Evolutionary conservation across 92 coral and sea anemone genomes (phyloP).

Genomic region (Virgularia gustaviana): DNA sequence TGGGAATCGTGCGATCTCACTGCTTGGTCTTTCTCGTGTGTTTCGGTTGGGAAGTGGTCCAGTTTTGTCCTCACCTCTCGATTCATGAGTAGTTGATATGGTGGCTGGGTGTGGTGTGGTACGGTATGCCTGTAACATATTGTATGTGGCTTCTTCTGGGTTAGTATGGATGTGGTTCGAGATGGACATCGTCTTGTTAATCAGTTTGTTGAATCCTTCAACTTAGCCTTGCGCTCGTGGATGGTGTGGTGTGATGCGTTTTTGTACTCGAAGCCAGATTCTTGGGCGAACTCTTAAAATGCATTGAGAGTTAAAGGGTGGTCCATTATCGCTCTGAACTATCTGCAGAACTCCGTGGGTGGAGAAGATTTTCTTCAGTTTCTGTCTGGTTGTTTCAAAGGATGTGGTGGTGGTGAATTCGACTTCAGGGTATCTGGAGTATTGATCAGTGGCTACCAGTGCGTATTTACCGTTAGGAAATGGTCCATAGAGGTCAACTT

Average conservation of each 20-base stretch:
- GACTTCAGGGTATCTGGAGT: constrained; percentile 55
- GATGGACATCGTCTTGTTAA: constrained; percentile 34
- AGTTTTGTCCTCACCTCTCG: constrained; percentile 31
- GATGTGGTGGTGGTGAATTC: constrained; percentile 45
- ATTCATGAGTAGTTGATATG: constrained; percentile 25
- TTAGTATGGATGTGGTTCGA: neutral
- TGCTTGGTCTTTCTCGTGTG: constrained; percentile 35
- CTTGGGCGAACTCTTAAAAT: constrained; percentile 23
- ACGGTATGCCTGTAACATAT: constrained; percentile 38
- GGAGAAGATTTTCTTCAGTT: constrained; percentile 42
- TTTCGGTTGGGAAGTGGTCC: constrained; percentile 30
- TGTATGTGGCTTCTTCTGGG: constrained; percentile 25
- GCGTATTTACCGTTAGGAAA: constrained; percentile 44
- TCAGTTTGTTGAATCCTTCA: constrained; percentile 51
- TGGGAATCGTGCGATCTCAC: constrained; percentile 45
- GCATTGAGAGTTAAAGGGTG: constrained; percentile 54
- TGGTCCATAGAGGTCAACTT: constrained; percentile 62
- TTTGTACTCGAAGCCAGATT: constrained; percentile 46
- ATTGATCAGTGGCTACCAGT: constrained; percentile 52
- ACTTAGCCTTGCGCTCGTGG: constrained; percentile 63
- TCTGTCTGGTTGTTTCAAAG: constrained; percentile 37
- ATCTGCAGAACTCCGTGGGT: constrained; percentile 40
- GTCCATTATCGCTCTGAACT: constrained; percentile 54
- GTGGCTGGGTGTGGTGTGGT: constrained; percentile 39
- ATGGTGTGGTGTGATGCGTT: constrained; percentile 50